A percentile compares a stretch with the other conserved stretches of the same genome.
phyloP scores from a whole-genome alignment of 2,797 vertebrate species.

The Melanotaenia trifasciata region DNA sequence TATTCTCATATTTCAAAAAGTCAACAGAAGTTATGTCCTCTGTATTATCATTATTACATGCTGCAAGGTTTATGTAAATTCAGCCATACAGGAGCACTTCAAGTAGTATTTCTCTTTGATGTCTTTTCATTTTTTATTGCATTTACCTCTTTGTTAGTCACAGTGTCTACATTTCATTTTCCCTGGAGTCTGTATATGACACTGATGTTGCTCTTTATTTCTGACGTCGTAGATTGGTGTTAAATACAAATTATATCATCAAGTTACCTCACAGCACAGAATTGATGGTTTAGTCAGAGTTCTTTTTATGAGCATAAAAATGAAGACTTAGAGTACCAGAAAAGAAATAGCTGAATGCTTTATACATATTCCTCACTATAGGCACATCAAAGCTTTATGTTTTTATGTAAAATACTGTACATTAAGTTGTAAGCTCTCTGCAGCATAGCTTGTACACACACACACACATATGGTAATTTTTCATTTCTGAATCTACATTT shows the following conservation, averaged over 20 bases:
- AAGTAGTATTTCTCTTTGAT: slow-evolving; percentile 48
- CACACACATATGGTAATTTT: neutral
- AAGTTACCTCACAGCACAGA: slow-evolving; percentile 34
- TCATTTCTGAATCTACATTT: neutral
- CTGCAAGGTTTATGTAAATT: slow-evolving; percentile 47
- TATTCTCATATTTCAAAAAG: slow-evolving; percentile 40
- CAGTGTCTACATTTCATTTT: slow-evolving; percentile 29
- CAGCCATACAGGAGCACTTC: slow-evolving; percentile 3
- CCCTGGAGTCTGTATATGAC: slow-evolving; percentile 22
- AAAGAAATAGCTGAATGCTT: slow-evolving; percentile 34
- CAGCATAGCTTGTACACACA: neutral
- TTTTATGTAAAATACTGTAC: neutral
- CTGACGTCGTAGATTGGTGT: slow-evolving; percentile 32
- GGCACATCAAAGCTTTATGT: neutral
- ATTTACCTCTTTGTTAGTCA: slow-evolving; percentile 44
- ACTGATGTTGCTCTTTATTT: slow-evolving; percentile 33
- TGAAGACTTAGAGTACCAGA: neutral
- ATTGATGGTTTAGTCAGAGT: slow-evolving; percentile 37
- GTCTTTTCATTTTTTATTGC: slow-evolving; percentile 45
- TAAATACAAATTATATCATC: slow-evolving; percentile 42
- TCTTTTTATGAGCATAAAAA: slow-evolving; percentile 19
- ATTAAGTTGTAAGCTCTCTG: neutral
- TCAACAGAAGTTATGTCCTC: slow-evolving; percentile 16
- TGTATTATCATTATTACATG: slow-evolving; percentile 33
- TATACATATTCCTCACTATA: slow-evolving; percentile 12